Evolutionary conservation across 23 tunicate species (phyloP), one percentile per base, ranked within the genome.

Genomic region (Styela clava): DNA sequence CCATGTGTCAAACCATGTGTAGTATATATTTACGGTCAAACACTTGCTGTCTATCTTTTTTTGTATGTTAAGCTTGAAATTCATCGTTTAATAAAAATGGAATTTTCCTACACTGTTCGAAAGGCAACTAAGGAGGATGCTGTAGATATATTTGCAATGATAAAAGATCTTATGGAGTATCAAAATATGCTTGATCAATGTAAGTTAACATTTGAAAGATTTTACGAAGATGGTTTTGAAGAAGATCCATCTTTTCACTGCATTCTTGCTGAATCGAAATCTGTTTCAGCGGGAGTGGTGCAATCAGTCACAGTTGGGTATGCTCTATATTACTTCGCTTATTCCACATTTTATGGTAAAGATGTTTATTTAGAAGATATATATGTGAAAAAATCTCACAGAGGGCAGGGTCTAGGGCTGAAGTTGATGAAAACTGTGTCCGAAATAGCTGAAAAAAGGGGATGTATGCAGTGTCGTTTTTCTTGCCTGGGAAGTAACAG

Each of bases 281-380:
- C 31, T 5, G 16, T 3, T 65, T 33, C 78, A 16, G 24, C 30
- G 12, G 74, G 80, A 67, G 63, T 24, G 0, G 56, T 37, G 1
- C 9, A 65, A 65, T 29, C 27, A 19, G 24, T 83, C 9, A 44
- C 27, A 19, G 24, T 83, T 19, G 96, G 86, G 19, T 90, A 85
- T 44, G 63, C 89, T 30, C 1, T 90, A 30, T 85, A 23, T 37
- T 73, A 73, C 37, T 82, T 44, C 68, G 30, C 33, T 37, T 90
- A 85, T 72, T 85, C 89, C 2, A 81, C 84, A 33, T 78, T 80
- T 79, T 69, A 85, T 20, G 96, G 90, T 2, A 73, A 77, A 24
- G 76, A 51, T 27, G 79, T 88, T 52, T 79, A 81, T 69, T 23
- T 90, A 52, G 96, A 90, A 70, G 96, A 90, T 62, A 5, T 90